phyloP scores from a whole-genome alignment of 2,113 vertebrate species.

The Larimichthys polyactis region DNA sequence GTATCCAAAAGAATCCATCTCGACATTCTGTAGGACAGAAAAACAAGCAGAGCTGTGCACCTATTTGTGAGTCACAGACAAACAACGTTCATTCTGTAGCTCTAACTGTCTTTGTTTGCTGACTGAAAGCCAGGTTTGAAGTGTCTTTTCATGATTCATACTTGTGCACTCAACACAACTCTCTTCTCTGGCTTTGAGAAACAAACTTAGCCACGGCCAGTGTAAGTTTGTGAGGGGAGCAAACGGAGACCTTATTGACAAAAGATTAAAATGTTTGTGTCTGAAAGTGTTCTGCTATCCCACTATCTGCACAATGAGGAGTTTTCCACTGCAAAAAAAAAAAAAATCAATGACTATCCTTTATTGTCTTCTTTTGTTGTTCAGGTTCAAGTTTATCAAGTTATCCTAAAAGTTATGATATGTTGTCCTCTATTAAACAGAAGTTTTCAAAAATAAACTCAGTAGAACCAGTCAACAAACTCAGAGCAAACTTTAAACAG shows the following conservation, averaged over 20 bases:
- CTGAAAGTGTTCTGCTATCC: slow-evolving; percentile 25
- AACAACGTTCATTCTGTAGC: slow-evolving; percentile 40
- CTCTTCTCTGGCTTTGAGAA: slow-evolving; percentile 3
- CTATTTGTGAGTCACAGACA: slow-evolving; percentile 37
- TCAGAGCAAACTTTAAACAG: not conserved
- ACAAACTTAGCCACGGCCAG: not conserved
- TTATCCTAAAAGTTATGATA: not conserved
- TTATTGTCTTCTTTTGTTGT: slow-evolving; percentile 2
- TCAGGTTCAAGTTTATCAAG: not conserved
- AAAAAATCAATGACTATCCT: slow-evolving; percentile 11
- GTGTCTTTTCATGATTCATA: slow-evolving; percentile 34
- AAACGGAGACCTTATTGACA: slow-evolving; percentile 26
- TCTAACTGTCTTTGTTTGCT: slow-evolving; percentile 36
- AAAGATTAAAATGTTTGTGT: slow-evolving; percentile 27
- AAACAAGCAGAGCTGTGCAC: slow-evolving; percentile 15
- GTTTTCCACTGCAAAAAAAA: slow-evolving; percentile 12
- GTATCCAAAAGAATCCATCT: slow-evolving; percentile 29
- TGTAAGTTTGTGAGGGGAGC: not conserved
- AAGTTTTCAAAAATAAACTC: not conserved
- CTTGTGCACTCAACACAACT: slow-evolving; percentile 11
- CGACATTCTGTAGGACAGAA: slow-evolving; percentile 23
- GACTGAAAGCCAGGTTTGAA: slow-evolving; percentile 44
- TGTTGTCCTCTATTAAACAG: not conserved
- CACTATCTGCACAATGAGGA: not conserved
- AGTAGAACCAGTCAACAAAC: not conserved